Conservation (phyloP, 35 echinoderm and acorn worm species). For the Hemicentrotus pulcherrimus region DNA sequence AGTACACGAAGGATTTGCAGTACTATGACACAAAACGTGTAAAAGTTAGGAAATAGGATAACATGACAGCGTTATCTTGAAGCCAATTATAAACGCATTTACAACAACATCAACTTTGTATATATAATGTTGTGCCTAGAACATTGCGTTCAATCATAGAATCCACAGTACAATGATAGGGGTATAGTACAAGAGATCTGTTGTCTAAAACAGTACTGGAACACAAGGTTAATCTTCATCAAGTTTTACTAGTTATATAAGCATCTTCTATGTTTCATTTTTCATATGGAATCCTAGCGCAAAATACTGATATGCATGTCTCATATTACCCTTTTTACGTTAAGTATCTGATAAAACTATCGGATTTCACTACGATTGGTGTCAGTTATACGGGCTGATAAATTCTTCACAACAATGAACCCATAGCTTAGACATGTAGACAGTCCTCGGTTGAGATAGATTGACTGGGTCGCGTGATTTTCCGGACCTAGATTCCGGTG, state of each 20-base stretch:
- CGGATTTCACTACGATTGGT: neutral
- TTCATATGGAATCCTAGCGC: neutral
- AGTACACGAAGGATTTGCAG: conserved; percentile 20
- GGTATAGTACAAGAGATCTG: neutral
- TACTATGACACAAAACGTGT: neutral
- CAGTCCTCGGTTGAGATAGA: neutral
- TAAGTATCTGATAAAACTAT: neutral
- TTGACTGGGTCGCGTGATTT: conserved; percentile 8
- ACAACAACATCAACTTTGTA: neutral
- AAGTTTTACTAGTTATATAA: neutral
- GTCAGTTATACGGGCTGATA: neutral
- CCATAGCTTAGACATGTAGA: neutral
- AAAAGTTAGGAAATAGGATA: neutral
- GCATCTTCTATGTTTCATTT: neutral
- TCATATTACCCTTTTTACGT: neutral
- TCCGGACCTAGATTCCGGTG: neutral
- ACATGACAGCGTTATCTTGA: too few relatives aligned
- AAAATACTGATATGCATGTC: neutral
- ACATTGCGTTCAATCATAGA: neutral
- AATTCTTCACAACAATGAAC: neutral
- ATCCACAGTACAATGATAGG: neutral
- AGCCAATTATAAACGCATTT: neutral
- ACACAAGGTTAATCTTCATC: neutral
- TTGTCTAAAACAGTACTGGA: neutral
- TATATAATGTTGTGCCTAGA: neutral